These are phyloP conservation scores for Olivierus martensii DNA, from an alignment of 1,140 invertebrate genomes.

Conservation along the genomic window DNA sequence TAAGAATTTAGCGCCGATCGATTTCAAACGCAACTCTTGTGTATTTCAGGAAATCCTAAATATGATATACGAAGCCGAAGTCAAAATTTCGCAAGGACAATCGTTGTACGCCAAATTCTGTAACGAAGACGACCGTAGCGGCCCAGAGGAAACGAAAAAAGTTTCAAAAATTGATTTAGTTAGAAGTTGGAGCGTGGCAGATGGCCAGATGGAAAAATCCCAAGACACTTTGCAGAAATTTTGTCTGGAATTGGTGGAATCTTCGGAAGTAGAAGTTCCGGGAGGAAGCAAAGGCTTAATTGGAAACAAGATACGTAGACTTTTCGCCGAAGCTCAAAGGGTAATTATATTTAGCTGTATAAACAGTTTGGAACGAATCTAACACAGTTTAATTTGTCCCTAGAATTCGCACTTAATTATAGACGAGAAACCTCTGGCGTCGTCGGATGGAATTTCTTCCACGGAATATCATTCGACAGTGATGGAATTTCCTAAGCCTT, in stretches of 20 bases:
- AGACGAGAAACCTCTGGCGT: slow-evolving; percentile 19
- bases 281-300: slow-evolving; percentile 40
- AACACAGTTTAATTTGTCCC: no score
- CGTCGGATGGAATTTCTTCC: slow-evolving; percentile 1
- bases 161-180: no score
- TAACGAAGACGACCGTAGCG: no score
- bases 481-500: slow-evolving; percentile 40
- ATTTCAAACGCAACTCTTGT: no score
- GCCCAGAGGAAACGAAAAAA: no score
- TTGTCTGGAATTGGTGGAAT: slow-evolving; percentile 40
- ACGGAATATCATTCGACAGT: slow-evolving; percentile 7
- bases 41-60: not conserved
- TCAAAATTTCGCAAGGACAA: not conserved
- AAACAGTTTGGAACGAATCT: no score
- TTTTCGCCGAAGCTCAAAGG: slow-evolving; percentile 38
- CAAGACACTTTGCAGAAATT: slow-evolving; percentile 27
- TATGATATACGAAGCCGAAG: not conserved
- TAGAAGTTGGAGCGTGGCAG: not conserved
- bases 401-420: slow-evolving; percentile 26
- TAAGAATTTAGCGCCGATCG: no score
- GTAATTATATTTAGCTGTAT: slow-evolving; percentile 2
- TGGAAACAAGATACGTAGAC: slow-evolving; percentile 40
- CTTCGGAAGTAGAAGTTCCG: slow-evolving; percentile 41
- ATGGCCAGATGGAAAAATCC: not conserved
- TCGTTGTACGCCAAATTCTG: no score